Percentiles rank a stretch among this genome's conserved stretches.
Conservation (phyloP, 30 jellyfish, hydroid and myxozoan genomes). For the Sanderia malayensis region DNA sequence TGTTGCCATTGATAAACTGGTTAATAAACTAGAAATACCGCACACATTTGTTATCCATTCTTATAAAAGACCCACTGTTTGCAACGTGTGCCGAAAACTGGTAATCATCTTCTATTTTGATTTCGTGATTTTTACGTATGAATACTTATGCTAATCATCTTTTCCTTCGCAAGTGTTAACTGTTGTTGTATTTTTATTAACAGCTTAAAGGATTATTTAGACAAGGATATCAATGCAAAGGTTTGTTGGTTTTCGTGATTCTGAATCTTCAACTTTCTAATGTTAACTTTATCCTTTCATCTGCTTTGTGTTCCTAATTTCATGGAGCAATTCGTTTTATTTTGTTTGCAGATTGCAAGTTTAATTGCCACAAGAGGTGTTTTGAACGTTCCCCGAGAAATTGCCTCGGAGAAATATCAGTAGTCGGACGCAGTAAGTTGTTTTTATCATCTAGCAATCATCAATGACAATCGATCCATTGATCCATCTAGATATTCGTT, state of each 20-base stretch:
- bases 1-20: constrained; percentile 77
- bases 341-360: constrained; percentile 89
- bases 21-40: constrained; percentile 83
- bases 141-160: too few species aligned
- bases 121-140: too few species aligned
- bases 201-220: constrained; percentile 85
- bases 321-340: too few species aligned
- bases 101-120: too few species aligned
- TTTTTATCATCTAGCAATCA: too few species aligned
- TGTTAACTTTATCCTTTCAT: too few species aligned
- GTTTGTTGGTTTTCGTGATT: constrained; percentile 24
- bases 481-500: too few species aligned
- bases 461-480: too few species aligned
- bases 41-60: constrained; percentile 93
- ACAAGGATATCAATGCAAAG: constrained; percentile 97
- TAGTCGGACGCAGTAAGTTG: constrained; percentile 59
- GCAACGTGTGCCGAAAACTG: constrained; percentile 85
- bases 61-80: constrained; percentile 81
- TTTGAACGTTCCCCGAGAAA: constrained; percentile 90
- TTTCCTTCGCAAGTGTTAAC: too few species aligned
- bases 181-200: neutral
- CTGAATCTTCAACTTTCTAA: too few species aligned
- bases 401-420: constrained; percentile 76
- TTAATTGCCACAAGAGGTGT: constrained; percentile 87
- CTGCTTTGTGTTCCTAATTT: too few species aligned